Base-by-base conservation (phyloP, 2,888 invertebrate species). In the Mimumesa dahlbomi region DNA sequence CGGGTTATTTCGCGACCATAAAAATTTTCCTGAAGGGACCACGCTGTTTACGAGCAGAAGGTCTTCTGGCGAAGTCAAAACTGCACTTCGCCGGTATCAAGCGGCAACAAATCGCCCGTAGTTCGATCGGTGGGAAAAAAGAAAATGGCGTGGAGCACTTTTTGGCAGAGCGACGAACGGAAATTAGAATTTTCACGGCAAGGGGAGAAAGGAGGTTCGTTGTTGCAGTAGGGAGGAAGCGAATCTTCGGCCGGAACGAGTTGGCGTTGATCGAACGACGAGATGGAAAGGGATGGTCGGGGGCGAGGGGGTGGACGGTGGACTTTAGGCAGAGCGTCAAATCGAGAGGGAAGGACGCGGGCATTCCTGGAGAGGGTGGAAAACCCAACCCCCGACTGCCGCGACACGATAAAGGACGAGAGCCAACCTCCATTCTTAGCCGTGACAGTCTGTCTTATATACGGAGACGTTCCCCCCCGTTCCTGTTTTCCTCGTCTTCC, bases 211-310 rank as follows among this genome's bases (percentile, higher is more conserved):
- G 16, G 21, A 46, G 13, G 19, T 43, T 6, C 43, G 11, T n/a
- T 38, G 38, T 46, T 38, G 13, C 14, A 38, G 48, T 31, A 13
- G 13, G 16, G 34, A 61, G 59, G 54, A 49, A 53, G 68, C 52
- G 67, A 72, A 68, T 78, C 62, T 50, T 71, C 49, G 64, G 56
- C 53, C 61, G 66, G 61, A 75, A 75, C 72, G 62, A 61, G 75
- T 59, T 79, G 77, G 75, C 79, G 76, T 72, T 77, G 79, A 77
- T 77, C 66, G 79, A 77, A 75, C 79, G 73, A 63, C 63, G 50
- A 64, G 43, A n/a, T n/a, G n/a, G n/a, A n/a, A n/a, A n/a, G n/a
- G n/a, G n/a, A n/a, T n/a, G n/a, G n/a, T n/a, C n/a, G n/a, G n/a
- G n/a, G n/a, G n/a, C n/a, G n/a, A n/a, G 46, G 50, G 62, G 66